Evolutionary conservation across 2,888 invertebrate species (phyloP).

Genomic region (Meghimatium bilineatum): DNA sequence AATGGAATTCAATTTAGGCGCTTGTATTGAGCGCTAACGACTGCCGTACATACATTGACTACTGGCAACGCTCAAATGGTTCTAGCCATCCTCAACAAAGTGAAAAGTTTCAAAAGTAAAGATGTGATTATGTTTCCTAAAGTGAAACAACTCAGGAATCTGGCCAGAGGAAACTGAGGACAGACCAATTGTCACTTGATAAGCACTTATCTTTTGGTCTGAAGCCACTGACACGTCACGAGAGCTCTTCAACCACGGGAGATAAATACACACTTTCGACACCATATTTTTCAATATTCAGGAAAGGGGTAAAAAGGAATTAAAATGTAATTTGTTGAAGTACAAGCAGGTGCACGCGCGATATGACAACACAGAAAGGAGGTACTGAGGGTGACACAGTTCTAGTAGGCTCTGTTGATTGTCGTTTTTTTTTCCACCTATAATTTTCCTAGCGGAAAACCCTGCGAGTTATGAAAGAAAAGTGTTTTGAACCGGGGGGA

Average conservation of each 20-base stretch:
- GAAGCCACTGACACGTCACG: slow-evolving; percentile 25
- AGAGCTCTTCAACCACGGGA: neutral
- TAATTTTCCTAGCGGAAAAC: neutral
- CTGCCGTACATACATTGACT: neutral
- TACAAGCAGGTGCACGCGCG: neutral
- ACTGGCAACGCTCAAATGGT: neutral
- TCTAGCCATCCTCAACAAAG: neutral
- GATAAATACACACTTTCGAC: neutral
- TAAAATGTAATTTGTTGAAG: slow-evolving; percentile 5
- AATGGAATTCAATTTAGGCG: neutral
- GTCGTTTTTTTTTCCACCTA: too few relatives aligned
- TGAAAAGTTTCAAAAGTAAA: neutral
- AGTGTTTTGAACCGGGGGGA: neutral
- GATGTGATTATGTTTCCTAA: neutral
- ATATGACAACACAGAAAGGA: neutral
- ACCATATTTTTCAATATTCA: slow-evolving; percentile 1
- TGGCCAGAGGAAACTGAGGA: neutral
- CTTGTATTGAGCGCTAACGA: neutral
- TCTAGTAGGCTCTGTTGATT: neutral
- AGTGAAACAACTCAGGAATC: neutral
- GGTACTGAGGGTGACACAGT: neutral
- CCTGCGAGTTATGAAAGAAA: neutral
- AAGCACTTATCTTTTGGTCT: neutral
- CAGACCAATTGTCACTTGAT: neutral
- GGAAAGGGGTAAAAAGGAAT: neutral